Base-by-base conservation (phyloP, 2,113 vertebrate species). In the Nycticryphes semicollaris region DNA sequence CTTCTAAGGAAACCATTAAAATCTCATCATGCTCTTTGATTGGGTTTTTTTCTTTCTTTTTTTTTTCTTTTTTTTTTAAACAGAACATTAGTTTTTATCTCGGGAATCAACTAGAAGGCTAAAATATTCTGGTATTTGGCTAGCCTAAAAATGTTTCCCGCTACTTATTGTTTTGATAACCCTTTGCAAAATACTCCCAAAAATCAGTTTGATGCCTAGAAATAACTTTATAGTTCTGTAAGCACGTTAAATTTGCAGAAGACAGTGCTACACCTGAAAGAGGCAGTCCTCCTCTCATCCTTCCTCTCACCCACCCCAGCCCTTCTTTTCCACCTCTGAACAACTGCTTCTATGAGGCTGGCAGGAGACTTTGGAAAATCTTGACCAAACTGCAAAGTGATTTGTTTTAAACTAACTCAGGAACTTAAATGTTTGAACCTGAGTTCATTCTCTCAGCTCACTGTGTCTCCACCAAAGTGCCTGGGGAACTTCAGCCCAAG, bases 1-100 rank as follows among this genome's bases (percentile, higher is more conserved):
- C 19, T 70, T 69, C 28, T 53, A 73, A 73, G 28, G 9, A 90
- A 89, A 57, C 7, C 0, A 37, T 69, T 75, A 56, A 72, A 79
- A 82, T 23, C 1, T 75, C 66, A 37, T 0, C 0, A 18, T 9
- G 4, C 6, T 31, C 3, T 27, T 23, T 60, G 43, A 6, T 64
- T 39, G 39, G 39, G 18, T 63, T 12, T 25, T 37, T 28, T 63
- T 18, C 10, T 24, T 37, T 31, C 25, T 56, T 33, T 31, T 16
- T 20, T n/a, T 41, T 8, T 4, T 4, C 19, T 47, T 18, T 28
- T 28, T 27, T 13, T 57, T 53, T 51, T 19, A 47, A 21, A 47
- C 47, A 47, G 28, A 57, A 28, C 6, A 35, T 19, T 63, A 53
- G 9, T 66, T 69, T 39, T 77, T 53, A 25, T 28, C 37, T 35